Evolutionary conservation across 2,888 invertebrate species (phyloP), one percentile per base, ranked within the genome.

Genomic region (Euplexia lucipara): DNA sequence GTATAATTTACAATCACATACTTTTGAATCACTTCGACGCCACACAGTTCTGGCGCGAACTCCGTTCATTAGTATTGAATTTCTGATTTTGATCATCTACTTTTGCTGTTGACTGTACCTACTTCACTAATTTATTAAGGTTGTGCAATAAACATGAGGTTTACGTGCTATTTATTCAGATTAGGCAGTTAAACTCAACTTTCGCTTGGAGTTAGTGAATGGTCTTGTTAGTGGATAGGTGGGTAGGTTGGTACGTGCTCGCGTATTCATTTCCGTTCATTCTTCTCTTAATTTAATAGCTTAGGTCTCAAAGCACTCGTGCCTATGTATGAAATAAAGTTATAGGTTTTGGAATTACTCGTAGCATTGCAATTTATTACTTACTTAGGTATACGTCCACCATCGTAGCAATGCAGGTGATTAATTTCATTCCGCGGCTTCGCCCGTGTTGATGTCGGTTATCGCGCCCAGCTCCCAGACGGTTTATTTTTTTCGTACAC

Each of bases 241-340:
- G 47, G 42, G 34, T 48, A 61, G 18, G 37, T 57, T 47, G 42
- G 34, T 52, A 47, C 56, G 63, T 48, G 56, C 59, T 45, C 37
- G 48, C 18, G 41, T 53, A 71, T 63, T 37, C 48, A 56, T 69
- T 80, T 77, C 78, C 81, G 69, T 32, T 54, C 62, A 78, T 81
- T 78, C 66, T 73, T 69, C 74, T 73, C 39, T 51, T 51, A 57
- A 60, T 60, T 78, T 67, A 59, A 77, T 69, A 48, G 57, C 72
- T 26, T 35, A 49, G 39, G 45, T 37, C 48, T 63, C 18, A 18
- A 42, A 45, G 41, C 48, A 39, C 10, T 34, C 20, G 47, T 48
- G 48, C 57, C 14, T 30, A 30, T 30, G 20, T 52, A 47, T 51
- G 42, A 52, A 72, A n/a, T 42, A 58, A 51, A 63, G 59, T 56